These are phyloP conservation scores for Mimachlamys varia DNA, from an alignment of 2,888 invertebrate species.

Conservation along the genomic window DNA sequence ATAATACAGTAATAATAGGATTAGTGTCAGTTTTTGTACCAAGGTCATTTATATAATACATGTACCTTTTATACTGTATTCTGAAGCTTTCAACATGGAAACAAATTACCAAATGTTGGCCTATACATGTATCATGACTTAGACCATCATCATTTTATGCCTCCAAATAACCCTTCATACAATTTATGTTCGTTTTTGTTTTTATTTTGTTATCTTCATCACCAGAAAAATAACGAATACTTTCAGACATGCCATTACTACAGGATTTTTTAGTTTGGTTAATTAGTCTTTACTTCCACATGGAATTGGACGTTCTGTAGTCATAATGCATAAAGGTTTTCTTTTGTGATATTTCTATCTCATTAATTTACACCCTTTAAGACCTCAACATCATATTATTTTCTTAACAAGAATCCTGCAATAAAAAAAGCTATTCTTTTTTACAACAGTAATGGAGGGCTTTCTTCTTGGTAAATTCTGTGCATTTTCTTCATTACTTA, in stretches of 20 bases:
- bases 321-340: not conserved
- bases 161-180: not conserved
- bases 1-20: no score
- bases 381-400: not conserved
- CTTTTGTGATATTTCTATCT: not conserved
- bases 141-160: not conserved
- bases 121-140: not conserved
- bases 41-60: no score
- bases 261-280: not conserved
- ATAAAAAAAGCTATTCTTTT: not conserved
- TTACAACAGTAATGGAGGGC: not conserved
- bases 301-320: not conserved
- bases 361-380: not conserved
- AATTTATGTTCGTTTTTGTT: not conserved
- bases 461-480: slow-evolving; percentile 20
- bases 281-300: not conserved
- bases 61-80: no score
- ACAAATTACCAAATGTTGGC: no score
- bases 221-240: not conserved
- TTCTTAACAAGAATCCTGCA: not conserved
- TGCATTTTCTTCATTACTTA: not conserved
- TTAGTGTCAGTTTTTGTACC: no score
- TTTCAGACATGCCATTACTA: not conserved
- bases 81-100: no score
- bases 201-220: not conserved